A percentile compares a stretch with the other conserved stretches of the same genome.
Conservation (phyloP, 35 echinoderm and acorn worm species). For the Ophiothrix spiculata region DNA sequence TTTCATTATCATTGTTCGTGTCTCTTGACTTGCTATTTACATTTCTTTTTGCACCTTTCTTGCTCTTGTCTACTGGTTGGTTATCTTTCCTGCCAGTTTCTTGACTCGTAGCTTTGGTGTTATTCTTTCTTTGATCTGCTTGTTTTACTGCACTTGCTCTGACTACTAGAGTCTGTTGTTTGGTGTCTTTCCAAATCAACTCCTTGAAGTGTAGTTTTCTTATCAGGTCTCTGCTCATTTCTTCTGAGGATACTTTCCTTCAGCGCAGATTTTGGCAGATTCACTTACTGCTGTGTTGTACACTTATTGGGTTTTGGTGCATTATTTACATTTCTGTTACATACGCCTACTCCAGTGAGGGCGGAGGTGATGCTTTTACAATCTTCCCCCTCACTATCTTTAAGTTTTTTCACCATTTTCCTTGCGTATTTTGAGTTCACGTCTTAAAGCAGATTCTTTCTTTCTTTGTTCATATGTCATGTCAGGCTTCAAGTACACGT, state of each 20-base stretch:
- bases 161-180: background rate
- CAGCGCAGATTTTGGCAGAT: background rate
- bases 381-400: conserved; percentile 4
- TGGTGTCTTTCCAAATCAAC: background rate
- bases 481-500: conserved; percentile 1
- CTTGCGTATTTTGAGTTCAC: background rate
- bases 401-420: background rate
- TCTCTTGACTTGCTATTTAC: background rate
- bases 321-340: background rate
- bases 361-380: background rate
- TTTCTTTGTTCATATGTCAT: background rate
- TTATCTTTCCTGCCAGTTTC: background rate
- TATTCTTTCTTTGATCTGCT: background rate
- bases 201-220: too few relatives aligned
- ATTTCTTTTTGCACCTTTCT: background rate
- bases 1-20: background rate
- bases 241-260: too few relatives aligned
- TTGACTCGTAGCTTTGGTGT: background rate
- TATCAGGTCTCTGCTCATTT: too few relatives aligned
- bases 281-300: background rate
- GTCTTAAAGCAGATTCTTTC: background rate
- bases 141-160: background rate
- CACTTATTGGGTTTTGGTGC: background rate
- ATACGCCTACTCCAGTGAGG: background rate
- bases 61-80: background rate